Base-by-base conservation (phyloP, 2,888 invertebrate genomes). In the Glaucopsyche alexis region DNA sequence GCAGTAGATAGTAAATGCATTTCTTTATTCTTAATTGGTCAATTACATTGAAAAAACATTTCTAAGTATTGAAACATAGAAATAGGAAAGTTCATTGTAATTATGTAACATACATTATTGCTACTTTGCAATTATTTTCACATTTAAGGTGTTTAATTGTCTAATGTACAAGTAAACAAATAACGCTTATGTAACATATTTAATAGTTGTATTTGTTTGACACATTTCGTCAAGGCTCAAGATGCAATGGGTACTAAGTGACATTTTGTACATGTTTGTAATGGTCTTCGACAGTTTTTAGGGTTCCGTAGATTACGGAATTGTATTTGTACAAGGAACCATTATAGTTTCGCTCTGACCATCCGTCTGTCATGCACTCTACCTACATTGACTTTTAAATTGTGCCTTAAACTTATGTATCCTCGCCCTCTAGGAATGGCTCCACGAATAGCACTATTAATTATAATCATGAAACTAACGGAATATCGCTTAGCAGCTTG, bases 141-240 rank as follows among this genome's bases (percentile, higher is more conserved):
- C 60, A 60, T 60, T 60, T 60, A 60, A 29, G 29, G 38, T 29
- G 60, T 60, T 7, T 60, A 60, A 60, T 60, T 60, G 60, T 60
- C 60, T 13, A 2, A 16, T 38, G 16, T 11, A 60, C 29, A 5
- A 13, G 60, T 60, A 60, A 5, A 60, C 29, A 38, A 29, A 38
- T 13, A 60, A 29, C 60, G 29, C 60, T 38, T 60, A 60, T 16
- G 7, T 7, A 60, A 60, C 7, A 13, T 60, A 13, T 60, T 38
- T 29, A 60, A 60, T 60, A 11, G 55, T 29, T 29, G 60, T 7
- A 6, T 38, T 55, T 60, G 29, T 16, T 14, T n/a, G 7, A 16
- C 52, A 19, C 55, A 55, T 11, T 19, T 55, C 42, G n/a, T 52
- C 16, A 52, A 52, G n/a, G 19, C 5, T 52, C 16, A 52, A 52